Conservation (phyloP, 2,113 vertebrate species). For the Ammodytes marinus region DNA sequence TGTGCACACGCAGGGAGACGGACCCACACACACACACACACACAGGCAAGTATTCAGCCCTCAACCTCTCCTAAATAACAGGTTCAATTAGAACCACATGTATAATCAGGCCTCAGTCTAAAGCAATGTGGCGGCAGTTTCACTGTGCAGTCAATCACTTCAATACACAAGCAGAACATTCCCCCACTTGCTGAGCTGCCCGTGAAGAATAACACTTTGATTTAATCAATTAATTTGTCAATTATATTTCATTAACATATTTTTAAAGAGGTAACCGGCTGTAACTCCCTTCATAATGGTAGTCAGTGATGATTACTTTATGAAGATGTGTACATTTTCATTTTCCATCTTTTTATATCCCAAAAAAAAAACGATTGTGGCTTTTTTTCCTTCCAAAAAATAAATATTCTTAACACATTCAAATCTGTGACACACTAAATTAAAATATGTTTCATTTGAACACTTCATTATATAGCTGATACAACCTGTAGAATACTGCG, state of each 20-base stretch:
- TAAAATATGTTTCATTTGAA: constrained; percentile 8
- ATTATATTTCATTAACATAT: constrained; percentile 51
- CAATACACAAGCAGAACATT: constrained; percentile 43
- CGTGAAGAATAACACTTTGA: constrained; percentile 32
- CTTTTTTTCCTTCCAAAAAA: constrained; percentile 7
- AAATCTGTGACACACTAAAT: constrained; percentile 7
- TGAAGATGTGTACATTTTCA: neutral
- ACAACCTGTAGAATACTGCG: constrained; percentile 4
- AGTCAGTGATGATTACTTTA: neutral
- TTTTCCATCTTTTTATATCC: constrained; percentile 18
- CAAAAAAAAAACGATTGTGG: neutral
- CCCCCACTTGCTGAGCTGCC: constrained; percentile 27
- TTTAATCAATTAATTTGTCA: constrained; percentile 50
- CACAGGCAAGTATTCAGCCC: constrained; percentile 57
- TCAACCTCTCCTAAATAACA: constrained; percentile 79
- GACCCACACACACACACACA: constrained; percentile 50
- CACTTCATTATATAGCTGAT: constrained; percentile 17
- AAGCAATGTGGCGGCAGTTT: constrained; percentile 69
- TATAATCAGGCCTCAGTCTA: constrained; percentile 80
- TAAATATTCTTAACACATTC: neutral
- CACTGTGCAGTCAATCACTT: constrained; percentile 64
- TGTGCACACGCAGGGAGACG: constrained; percentile 38
- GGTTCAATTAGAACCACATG: constrained; percentile 88
- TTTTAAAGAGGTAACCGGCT: constrained; percentile 19
- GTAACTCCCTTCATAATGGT: neutral